Evolutionary conservation across 2,888 invertebrate species (phyloP), one percentile per base, ranked within the genome.

Genomic region (Pinctada fucata): DNA sequence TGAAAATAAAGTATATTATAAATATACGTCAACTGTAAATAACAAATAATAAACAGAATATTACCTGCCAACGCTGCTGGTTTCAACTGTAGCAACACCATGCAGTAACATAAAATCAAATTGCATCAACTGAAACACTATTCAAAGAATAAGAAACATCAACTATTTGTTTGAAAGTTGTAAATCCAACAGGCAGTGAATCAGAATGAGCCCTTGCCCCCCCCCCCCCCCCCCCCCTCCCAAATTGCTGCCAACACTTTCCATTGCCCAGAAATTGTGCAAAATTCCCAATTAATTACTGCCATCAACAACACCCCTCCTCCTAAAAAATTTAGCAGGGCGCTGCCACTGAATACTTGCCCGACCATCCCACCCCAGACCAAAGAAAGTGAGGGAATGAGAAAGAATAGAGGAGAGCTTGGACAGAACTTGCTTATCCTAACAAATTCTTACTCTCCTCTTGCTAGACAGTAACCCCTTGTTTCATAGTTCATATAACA

Each of bases 351-450:
- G n/a, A n/a, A n/a, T n/a, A n/a, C n/a, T n/a, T n/a, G n/a, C n/a
- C n/a, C n/a, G n/a, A n/a, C n/a, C n/a, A n/a, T n/a, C n/a, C n/a
- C n/a, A n/a, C n/a, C n/a, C n/a, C n/a, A n/a, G n/a, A n/a, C n/a
- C n/a, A n/a, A n/a, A n/a, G n/a, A n/a, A n/a, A n/a, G n/a, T n/a
- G n/a, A n/a, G n/a, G n/a, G n/a, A n/a, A n/a, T n/a, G n/a, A n/a
- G n/a, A n/a, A n/a, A n/a, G n/a, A n/a, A n/a, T n/a, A n/a, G n/a
- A 65, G 3, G 65, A 65, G 13, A 65, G 65, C 65, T 65, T 65
- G 65, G 65, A 8, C 65, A 65, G 10, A n/a, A 65, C n/a, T n/a
- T 65, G 3, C 10, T 16, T 65, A 65, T 31, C 10, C 65, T 65
- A n/a, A n/a, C n/a, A n/a, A n/a, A n/a, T n/a, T n/a, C n/a, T n/a